Conservation (phyloP, 2,888 invertebrate species). For the Philaethria dido region DNA sequence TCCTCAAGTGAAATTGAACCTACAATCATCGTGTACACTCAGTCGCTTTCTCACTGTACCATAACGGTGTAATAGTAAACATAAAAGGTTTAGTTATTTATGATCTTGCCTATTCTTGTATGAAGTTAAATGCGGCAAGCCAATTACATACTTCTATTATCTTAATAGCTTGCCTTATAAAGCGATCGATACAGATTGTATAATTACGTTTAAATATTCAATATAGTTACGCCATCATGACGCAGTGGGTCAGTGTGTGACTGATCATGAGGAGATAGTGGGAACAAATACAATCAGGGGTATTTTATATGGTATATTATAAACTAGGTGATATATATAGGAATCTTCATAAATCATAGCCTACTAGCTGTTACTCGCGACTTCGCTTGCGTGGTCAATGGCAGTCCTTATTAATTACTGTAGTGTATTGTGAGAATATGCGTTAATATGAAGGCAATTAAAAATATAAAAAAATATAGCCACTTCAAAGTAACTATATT, state of each 20-base stretch:
- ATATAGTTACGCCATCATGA: background rate
- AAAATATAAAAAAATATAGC: too few species aligned
- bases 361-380: too few species aligned
- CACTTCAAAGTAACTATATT: too few species aligned
- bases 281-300: too few species aligned
- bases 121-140: constrained; percentile 6
- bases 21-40: background rate
- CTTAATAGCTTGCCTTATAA: constrained; percentile 19
- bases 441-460: too few species aligned
- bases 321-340: too few species aligned
- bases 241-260: background rate
- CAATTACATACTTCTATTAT: constrained; percentile 22
- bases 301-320: too few species aligned
- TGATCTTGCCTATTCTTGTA: constrained; percentile 3
- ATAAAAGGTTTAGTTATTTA: constrained; percentile 4
- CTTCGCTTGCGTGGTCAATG: too few species aligned
- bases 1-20: background rate
- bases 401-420: too few species aligned
- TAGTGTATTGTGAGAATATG: too few species aligned
- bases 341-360: too few species aligned
- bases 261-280: too few species aligned
- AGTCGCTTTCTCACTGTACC: background rate
- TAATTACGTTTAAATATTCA: constrained; percentile 21
- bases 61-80: background rate
- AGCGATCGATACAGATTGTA: constrained; percentile 11